Evolutionary conservation across 1,140 invertebrate species (phyloP).

Genomic region (Drosophila azteca): DNA sequence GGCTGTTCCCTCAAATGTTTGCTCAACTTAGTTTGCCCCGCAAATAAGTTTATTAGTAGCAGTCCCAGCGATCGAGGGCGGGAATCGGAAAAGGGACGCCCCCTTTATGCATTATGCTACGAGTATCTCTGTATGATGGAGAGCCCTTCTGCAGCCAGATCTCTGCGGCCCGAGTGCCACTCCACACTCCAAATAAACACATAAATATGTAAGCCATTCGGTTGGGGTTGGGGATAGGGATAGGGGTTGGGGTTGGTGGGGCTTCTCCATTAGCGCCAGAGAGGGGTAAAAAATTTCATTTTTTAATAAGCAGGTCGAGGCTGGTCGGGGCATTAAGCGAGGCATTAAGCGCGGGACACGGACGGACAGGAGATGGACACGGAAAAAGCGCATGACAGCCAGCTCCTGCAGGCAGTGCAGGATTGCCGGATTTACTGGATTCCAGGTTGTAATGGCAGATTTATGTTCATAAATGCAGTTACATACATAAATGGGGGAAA

Average conservation of each 20-base stretch:
- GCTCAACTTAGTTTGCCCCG: constrained; percentile 55
- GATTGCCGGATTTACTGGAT: constrained; percentile 9
- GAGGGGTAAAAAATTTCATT: constrained; percentile 33
- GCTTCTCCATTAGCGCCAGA: too few relatives aligned
- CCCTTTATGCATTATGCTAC: constrained; percentile 2
- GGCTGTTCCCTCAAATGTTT: constrained; percentile 63
- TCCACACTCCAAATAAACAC: constrained; percentile 11
- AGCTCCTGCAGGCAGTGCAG: too few relatives aligned
- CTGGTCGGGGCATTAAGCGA: too few relatives aligned
- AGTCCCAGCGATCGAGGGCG: constrained; percentile 15
- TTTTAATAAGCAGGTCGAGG: constrained; percentile 59
- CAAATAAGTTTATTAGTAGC: constrained; percentile 77
- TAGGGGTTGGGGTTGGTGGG: too few relatives aligned
- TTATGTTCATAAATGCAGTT: constrained; percentile 35
- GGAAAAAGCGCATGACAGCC: neutral
- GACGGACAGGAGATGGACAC: too few relatives aligned
- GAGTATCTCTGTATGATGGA: constrained; percentile 10
- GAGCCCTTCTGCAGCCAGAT: neutral
- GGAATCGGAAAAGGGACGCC: constrained; percentile 47
- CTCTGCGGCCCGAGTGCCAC: too few relatives aligned
- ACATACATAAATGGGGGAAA: constrained; percentile 1
- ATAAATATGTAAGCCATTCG: constrained; percentile 19
- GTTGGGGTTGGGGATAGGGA: too few relatives aligned
- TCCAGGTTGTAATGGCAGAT: constrained; percentile 67
- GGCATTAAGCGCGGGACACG: too few relatives aligned